Percentiles rank a stretch among this genome's conserved stretches.
Conservation (phyloP, 2,797 vertebrate species). For the Poeciliopsis infans region DNA sequence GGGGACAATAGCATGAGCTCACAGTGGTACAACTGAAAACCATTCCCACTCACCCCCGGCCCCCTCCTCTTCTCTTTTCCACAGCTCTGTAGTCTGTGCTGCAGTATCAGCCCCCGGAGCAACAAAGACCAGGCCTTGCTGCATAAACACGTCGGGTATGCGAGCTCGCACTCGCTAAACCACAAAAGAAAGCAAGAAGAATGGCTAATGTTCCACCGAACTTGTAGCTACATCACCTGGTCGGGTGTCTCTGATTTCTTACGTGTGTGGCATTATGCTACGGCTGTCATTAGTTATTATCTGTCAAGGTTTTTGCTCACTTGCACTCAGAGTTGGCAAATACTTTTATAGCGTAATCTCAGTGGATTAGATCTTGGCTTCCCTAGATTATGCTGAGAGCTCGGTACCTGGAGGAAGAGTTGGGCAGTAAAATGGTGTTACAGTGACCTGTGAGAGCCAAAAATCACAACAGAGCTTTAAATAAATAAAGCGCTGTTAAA, state of each 20-base stretch:
- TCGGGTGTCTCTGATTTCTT: constrained; percentile 33
- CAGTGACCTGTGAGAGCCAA: not conserved
- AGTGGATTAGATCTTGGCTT: not conserved
- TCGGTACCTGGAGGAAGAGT: not conserved
- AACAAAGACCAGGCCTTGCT: constrained; percentile 66
- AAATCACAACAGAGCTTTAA: not conserved
- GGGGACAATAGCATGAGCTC: constrained; percentile 79
- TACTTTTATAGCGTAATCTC: constrained; percentile 31
- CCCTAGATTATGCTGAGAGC: not conserved
- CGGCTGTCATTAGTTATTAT: constrained; percentile 33
- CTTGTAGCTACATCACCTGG: constrained; percentile 21
- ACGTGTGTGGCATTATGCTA: constrained; percentile 3
- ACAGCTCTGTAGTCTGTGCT: constrained; percentile 52
- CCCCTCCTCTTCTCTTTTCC: constrained; percentile 37
- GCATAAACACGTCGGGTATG: constrained; percentile 45
- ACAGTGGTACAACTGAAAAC: constrained; percentile 75
- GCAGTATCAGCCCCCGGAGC: constrained; percentile 73
- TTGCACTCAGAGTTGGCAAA: constrained; percentile 11
- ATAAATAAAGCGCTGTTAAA: too few species aligned
- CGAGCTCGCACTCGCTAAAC: constrained; percentile 27
- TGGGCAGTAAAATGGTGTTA: not conserved
- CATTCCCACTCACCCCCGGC: constrained; percentile 18
- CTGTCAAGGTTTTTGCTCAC: constrained; percentile 34
- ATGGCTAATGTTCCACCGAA: constrained; percentile 25
- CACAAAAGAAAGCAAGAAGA: constrained; percentile 30